Conservation (phyloP, 1,140 invertebrate genomes). For the Streblospio benedicti region DNA sequence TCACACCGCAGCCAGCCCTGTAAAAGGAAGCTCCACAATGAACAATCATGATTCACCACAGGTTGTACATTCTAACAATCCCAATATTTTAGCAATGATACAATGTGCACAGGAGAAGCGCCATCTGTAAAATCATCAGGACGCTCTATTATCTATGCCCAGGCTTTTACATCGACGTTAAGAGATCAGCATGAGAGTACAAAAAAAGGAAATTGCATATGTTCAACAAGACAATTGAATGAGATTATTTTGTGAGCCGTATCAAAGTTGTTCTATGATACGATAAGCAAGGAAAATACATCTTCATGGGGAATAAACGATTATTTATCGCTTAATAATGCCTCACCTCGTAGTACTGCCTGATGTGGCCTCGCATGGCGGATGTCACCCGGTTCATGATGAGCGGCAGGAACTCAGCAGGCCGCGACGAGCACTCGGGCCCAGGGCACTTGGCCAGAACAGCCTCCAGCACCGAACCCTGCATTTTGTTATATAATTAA, state of each 20-base stretch:
- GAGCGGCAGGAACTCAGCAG: constrained; percentile 47
- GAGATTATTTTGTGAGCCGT: too few relatives aligned
- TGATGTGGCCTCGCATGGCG: constrained; percentile 58
- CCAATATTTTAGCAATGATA: neutral
- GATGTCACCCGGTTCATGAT: constrained; percentile 65
- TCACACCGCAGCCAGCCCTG: constrained; percentile 74
- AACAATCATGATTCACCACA: neutral
- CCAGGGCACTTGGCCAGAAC: constrained; percentile 18
- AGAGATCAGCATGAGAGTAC: neutral
- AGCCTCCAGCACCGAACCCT: constrained; percentile 24
- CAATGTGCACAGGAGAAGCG: neutral
- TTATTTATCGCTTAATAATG: too few relatives aligned
- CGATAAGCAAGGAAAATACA: neutral
- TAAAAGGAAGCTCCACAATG: constrained; percentile 11
- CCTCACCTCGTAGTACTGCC: constrained; percentile 62
- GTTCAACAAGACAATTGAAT: too few relatives aligned
- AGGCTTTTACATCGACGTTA: neutral
- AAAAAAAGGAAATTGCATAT: neutral
- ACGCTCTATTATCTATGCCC: neutral
- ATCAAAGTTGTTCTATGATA: neutral
- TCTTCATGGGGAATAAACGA: too few relatives aligned
- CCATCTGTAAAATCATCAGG: neutral
- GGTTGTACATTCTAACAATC: neutral
- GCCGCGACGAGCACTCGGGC: neutral
- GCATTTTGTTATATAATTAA: too few relatives aligned